phyloP scores from a whole-genome alignment of 2,888 invertebrate species.

The Athalia cordata region DNA sequence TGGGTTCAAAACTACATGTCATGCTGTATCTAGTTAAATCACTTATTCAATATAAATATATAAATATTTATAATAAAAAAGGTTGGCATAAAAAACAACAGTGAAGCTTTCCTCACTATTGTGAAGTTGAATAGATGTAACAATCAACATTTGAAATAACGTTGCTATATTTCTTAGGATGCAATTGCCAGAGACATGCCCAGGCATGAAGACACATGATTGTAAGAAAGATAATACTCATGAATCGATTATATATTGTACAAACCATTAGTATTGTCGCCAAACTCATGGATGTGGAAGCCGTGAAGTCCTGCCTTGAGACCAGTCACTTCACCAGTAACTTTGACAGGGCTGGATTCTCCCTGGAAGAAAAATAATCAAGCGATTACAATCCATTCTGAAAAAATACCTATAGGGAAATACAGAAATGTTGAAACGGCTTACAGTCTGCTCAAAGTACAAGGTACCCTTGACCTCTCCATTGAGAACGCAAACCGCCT shows the following conservation, averaged over 20 bases:
- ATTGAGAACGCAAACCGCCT: constrained; percentile 91
- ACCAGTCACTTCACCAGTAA: constrained; percentile 90
- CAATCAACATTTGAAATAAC: too few relatives aligned
- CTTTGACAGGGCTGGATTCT: constrained; percentile 80
- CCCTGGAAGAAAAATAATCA: constrained; percentile 73
- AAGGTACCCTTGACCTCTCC: constrained; percentile 91
- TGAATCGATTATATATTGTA: background rate
- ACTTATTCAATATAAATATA: too few relatives aligned
- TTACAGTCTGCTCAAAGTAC: constrained; percentile 86
- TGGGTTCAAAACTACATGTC: too few relatives aligned
- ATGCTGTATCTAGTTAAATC: too few relatives aligned
- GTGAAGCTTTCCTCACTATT: too few relatives aligned
- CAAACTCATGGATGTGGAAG: constrained; percentile 97
- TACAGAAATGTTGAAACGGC: constrained; percentile 46
- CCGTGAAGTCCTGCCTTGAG: constrained; percentile 86
- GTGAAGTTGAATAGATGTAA: too few relatives aligned
- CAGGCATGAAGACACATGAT: too few relatives aligned
- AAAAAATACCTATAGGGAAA: background rate
- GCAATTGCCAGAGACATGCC: too few relatives aligned
- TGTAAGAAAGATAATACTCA: background rate
- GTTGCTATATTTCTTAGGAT: too few relatives aligned
- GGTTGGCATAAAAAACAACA: too few relatives aligned
- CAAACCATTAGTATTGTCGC: constrained; percentile 92
- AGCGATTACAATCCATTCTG: background rate
- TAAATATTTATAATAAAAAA: too few relatives aligned